A percentile compares a stretch with the other conserved stretches of the same genome.
phyloP scores from a whole-genome alignment of 1,140 invertebrate genomes.

The Cylas formicarius region DNA sequence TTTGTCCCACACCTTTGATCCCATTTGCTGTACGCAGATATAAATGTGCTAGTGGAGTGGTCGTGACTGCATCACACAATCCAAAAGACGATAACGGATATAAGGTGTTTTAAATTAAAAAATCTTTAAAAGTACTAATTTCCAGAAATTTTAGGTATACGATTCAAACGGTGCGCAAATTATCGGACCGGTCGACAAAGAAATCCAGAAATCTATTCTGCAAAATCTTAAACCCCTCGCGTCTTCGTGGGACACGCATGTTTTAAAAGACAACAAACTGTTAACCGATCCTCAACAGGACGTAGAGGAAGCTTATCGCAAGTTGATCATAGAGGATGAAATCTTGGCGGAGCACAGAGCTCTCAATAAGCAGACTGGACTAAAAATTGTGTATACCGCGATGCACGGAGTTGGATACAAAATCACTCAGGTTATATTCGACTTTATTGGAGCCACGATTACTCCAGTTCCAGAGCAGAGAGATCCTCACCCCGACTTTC shows the following conservation, averaged over 20 bases:
- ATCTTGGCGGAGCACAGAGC: constrained; percentile 47
- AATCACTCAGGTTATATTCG: constrained; percentile 71
- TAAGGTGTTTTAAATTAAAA: constrained; percentile 50
- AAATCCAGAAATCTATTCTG: constrained; percentile 75
- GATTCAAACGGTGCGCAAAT: constrained; percentile 96
- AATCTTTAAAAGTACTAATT: neutral
- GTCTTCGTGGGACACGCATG: constrained; percentile 58
- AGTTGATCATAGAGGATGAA: constrained; percentile 47
- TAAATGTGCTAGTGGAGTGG: constrained; percentile 73
- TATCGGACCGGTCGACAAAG: constrained; percentile 82
- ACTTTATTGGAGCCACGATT: constrained; percentile 67
- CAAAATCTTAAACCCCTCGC: constrained; percentile 66
- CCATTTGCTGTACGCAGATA: constrained; percentile 70
- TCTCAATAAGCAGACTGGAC: constrained; percentile 53
- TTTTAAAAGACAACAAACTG: constrained; percentile 41
- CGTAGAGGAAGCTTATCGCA: constrained; percentile 60
- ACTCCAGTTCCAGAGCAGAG: constrained; percentile 78
- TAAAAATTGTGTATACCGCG: constrained; percentile 85
- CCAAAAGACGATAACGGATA: constrained; percentile 99
- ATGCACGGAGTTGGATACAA: constrained; percentile 96
- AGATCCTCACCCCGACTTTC: constrained; percentile 91
- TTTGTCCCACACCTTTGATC: constrained; percentile 90
- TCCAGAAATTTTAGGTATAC: constrained; percentile 57
- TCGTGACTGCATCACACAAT: constrained; percentile 99
- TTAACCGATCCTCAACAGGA: constrained; percentile 52